phyloP scores from a whole-genome alignment of 2,113 vertebrate genomes.

The Zosterops hypoxanthus region DNA sequence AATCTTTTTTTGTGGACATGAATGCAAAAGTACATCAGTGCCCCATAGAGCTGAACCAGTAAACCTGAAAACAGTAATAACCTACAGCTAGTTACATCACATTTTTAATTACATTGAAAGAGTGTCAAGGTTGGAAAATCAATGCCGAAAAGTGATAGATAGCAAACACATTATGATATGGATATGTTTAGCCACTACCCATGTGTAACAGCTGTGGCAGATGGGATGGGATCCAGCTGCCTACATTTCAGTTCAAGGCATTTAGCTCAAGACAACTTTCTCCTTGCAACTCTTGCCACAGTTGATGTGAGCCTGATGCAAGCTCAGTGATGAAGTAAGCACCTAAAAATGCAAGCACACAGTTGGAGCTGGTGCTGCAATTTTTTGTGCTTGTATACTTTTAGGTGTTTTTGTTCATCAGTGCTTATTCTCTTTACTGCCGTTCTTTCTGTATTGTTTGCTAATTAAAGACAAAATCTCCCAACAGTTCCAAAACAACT shows the following conservation, averaged over 20 bases:
- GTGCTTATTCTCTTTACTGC: not conserved
- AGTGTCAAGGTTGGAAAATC: not conserved
- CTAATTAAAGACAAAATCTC: not conserved
- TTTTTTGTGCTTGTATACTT: not conserved
- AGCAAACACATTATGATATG: not conserved
- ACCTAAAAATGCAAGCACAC: not conserved
- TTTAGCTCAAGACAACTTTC: not conserved
- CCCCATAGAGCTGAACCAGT: not conserved
- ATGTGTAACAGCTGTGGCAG: not conserved
- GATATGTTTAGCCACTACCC: not conserved
- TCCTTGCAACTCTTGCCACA: not conserved
- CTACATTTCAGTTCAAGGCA: not conserved
- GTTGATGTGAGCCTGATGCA: not conserved
- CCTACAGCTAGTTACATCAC: not conserved
- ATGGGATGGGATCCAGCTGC: not conserved
- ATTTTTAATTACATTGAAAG: not conserved
- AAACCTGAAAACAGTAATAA: not conserved
- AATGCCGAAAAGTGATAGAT: not conserved
- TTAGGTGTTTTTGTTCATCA: not conserved
- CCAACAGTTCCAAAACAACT: not conserved
- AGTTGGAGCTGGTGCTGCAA: not conserved
- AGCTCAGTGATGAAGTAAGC: not conserved
- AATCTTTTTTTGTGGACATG: not conserved
- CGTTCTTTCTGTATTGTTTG: not conserved
- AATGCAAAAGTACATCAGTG: not conserved